Conservation (phyloP, 2,797 vertebrate species). For the Onychomys arenicola region DNA sequence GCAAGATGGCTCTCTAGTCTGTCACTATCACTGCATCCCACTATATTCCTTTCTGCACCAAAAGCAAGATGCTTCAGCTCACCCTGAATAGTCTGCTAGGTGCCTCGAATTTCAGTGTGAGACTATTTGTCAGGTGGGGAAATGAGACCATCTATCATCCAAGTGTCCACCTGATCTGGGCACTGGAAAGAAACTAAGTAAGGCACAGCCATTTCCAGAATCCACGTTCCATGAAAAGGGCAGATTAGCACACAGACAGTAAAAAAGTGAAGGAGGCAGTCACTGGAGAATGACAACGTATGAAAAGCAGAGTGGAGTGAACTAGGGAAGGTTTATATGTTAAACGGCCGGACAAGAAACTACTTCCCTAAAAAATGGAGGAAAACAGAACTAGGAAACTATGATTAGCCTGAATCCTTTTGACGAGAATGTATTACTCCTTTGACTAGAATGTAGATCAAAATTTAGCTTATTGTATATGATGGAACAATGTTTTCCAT, state of each 20-base stretch:
- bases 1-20: slow-evolving; percentile 41
- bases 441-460: slow-evolving; percentile 19
- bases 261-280: slow-evolving; percentile 32
- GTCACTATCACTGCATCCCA: neutral
- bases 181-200: neutral
- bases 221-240: neutral
- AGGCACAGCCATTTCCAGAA: slow-evolving; percentile 6
- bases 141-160: slow-evolving; percentile 27
- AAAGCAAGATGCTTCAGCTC: slow-evolving; percentile 22
- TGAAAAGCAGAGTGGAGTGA: slow-evolving; percentile 23
- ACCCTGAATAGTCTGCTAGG: neutral
- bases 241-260: slow-evolving; percentile 52
- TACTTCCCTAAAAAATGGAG: neutral
- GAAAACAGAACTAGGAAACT: slow-evolving; percentile 31
- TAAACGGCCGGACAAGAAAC: slow-evolving; percentile 15
- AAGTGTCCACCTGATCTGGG: slow-evolving; percentile 13
- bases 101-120: slow-evolving; percentile 58
- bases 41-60: slow-evolving; percentile 14
- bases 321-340: slow-evolving; percentile 9
- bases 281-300: slow-evolving; percentile 24
- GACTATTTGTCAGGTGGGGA: slow-evolving; percentile 11
- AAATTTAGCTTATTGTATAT: slow-evolving; percentile 21
- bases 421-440: slow-evolving; percentile 11
- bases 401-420: slow-evolving; percentile 42
- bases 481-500: slow-evolving; percentile 8